Evolutionary conservation across 2,797 vertebrate genomes (phyloP).

Genomic region (Sparidentex hasta): DNA sequence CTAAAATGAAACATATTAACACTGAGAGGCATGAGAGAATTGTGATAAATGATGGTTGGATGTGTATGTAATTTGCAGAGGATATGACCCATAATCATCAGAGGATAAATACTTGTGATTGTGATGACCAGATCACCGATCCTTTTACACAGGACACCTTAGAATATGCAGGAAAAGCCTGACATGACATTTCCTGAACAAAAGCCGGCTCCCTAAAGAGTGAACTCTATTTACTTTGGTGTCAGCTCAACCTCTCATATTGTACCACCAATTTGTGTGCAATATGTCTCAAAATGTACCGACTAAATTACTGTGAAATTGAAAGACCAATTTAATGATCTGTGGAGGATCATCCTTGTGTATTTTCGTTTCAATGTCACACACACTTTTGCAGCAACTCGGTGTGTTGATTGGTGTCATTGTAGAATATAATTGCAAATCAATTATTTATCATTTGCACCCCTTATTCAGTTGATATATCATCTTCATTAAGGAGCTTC

Average conservation of each 20-base stretch:
- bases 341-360: not conserved
- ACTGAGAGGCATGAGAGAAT: not conserved
- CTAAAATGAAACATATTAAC: constrained; percentile 7
- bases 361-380: not conserved
- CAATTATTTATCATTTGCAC: not conserved
- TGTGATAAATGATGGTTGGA: not conserved
- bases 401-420: not conserved
- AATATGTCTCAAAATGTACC: not conserved
- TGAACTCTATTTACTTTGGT: not conserved
- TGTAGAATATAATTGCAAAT: not conserved
- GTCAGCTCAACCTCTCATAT: not conserved
- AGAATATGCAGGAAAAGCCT: not conserved
- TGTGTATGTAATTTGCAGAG: not conserved
- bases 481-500: not conserved
- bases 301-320: not conserved
- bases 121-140: not conserved
- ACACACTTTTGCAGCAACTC: not conserved
- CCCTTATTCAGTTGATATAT: constrained; percentile 3
- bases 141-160: not conserved
- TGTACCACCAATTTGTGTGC: not conserved
- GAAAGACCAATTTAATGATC: not conserved
- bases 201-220: not conserved
- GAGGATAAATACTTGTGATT: not conserved
- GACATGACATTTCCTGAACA: not conserved
- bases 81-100: not conserved